Base-by-base conservation (phyloP, 2,113 vertebrate genomes). In the Sporophila hypoxantha region DNA sequence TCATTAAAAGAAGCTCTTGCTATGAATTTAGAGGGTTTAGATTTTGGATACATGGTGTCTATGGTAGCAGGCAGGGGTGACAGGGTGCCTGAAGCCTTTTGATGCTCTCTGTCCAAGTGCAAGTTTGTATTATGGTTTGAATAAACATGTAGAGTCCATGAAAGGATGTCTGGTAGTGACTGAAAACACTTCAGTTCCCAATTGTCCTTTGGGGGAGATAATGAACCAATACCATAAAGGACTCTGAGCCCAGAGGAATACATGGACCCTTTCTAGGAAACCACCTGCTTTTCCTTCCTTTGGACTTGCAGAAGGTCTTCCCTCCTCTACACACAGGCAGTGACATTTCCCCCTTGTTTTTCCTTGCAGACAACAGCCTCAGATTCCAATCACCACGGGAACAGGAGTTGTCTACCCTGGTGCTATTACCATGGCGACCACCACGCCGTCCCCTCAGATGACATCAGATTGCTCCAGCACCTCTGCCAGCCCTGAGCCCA, bases 391-490 rank as follows among this genome's bases (percentile, higher is more conserved):
- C 97, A 99, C 97, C 96, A 98, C 98, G 91, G 98, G 97, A 96
- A 97, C 98, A 69, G 98, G 98, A 78, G 98, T 99, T 97, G 98
- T 99, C 96, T 99, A 99, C 93, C 99, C 99, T 18, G 98, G 99
- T 96, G 98, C 98, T 97, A 98, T 99, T 93, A 98, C 97, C 92
- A 98, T 99, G 98, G 98, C 99, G 12, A 98, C 98, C 89, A 98
- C 99, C 94, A 99, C 98, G 29, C 99, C 99, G 20, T 99, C 99
- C 87, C 99, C 99, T 95, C 99, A 99, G 96, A 99, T 99, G 99
- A 99, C 99, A 77, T 99, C 99, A 27, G 99, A 99, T 97, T 99
- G 99, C 98, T 99, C 99, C 15, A 99, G 99, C 95, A 98, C 98
- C 87, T 99, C 99, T 3, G 99, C 98, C 88, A 99, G 99, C 96